Percentiles rank a stretch among this genome's conserved stretches.
Conservation (phyloP, 2,888 invertebrate genomes). For the Chymomyza fuscimana region DNA sequence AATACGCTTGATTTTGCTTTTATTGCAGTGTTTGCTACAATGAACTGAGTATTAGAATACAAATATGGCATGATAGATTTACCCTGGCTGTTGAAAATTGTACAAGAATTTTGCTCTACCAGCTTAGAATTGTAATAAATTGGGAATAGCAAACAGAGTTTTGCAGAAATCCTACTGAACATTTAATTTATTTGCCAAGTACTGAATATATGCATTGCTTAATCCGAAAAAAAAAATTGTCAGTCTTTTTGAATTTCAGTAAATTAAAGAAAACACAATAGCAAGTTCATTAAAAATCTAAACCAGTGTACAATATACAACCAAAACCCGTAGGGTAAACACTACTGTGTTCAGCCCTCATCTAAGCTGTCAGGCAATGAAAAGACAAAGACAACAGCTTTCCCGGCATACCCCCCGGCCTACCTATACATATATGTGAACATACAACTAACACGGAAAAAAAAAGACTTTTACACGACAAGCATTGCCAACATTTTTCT, state of each 20-base stretch:
- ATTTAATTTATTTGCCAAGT: neutral
- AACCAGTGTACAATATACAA: too few species aligned
- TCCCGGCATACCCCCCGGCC: too few species aligned
- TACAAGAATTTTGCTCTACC: too few species aligned
- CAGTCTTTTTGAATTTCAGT: neutral
- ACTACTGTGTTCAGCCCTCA: neutral
- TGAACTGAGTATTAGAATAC: too few species aligned
- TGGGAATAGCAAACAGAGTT: neutral
- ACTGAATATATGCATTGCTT: neutral
- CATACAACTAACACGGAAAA: neutral
- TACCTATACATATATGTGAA: neutral
- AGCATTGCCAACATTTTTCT: slow-evolving; percentile 30
- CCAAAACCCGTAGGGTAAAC: neutral
- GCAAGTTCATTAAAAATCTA: neutral
- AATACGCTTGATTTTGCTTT: too few species aligned
- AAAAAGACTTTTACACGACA: neutral
- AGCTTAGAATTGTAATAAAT: neutral
- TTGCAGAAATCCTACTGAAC: neutral
- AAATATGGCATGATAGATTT: too few species aligned
- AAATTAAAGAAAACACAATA: neutral
- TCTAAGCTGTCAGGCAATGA: neutral
- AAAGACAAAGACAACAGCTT: neutral
- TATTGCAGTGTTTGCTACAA: too few species aligned
- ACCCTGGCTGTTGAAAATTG: too few species aligned
- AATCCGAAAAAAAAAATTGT: neutral